Conservation (phyloP, 2,888 invertebrate species). For the Laspeyria flexula region DNA sequence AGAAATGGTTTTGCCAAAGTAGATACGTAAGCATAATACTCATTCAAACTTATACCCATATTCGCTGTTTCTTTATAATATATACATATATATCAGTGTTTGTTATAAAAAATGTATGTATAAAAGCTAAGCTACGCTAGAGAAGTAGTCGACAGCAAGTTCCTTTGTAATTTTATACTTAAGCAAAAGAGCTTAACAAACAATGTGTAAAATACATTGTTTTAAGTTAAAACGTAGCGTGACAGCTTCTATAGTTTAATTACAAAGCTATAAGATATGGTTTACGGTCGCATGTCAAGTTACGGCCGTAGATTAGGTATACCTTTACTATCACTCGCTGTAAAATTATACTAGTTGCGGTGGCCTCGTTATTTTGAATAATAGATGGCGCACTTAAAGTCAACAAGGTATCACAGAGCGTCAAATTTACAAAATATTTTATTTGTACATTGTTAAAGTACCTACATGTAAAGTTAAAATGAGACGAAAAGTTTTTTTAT, state of each 20-base stretch:
- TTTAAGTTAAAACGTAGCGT: constrained; percentile 3
- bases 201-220: constrained; percentile 9
- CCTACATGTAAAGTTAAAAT: too few relatives aligned
- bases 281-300: constrained; percentile 17
- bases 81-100: background rate
- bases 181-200: background rate
- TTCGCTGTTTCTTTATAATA: too few relatives aligned
- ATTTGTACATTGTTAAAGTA: too few relatives aligned
- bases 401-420: background rate
- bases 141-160: too few relatives aligned
- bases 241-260: constrained; percentile 12
- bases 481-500: too few relatives aligned
- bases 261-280: constrained; percentile 12
- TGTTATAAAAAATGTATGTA: too few relatives aligned
- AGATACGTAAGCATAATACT: too few relatives aligned
- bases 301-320: constrained; percentile 6
- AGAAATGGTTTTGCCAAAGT: too few relatives aligned
- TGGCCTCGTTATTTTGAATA: background rate
- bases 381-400: background rate
- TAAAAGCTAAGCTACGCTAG: too few relatives aligned
- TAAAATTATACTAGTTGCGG: constrained; percentile 4
- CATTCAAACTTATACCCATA: too few relatives aligned
- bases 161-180: background rate
- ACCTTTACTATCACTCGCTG: constrained; percentile 5
- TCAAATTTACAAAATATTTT: background rate